Base-by-base conservation (phyloP, 2,888 invertebrate species). In the Amblyteles armatorius region DNA sequence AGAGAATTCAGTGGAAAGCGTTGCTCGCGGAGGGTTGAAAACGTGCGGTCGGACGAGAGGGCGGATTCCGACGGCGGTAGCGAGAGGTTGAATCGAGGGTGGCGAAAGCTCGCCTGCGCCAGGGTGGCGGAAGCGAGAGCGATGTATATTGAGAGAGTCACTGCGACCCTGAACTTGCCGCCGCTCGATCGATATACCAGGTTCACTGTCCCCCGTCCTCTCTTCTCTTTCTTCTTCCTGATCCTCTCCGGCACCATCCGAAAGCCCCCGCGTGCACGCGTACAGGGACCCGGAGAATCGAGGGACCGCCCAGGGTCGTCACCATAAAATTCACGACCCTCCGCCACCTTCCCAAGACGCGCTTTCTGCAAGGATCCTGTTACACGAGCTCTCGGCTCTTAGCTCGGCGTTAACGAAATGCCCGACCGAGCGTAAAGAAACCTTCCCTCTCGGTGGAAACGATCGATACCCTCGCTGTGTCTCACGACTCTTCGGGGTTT, bases 141-240 rank as follows among this genome's bases (percentile, higher is more conserved):
- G 50, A 60, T 52, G 52, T 71, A 74, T 67, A 57, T 69, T 73
- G 82, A 60, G 55, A 83, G 83, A 77, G 82, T 85, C 72, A 80
- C 72, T 73, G 83, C 85, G 85, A 85, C 85, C 85, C 77, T 85
- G 85, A 85, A 85, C 85, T 85, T 85, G 85, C 73, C 63, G 55
- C 52, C 74, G 67, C 67, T 82, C 85, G 85, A 85, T 92, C 93
- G 93, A 93, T 93, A 93, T 93, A 90, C 84, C 89, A 90, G 91
- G 92, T 93, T 93, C 93, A 93, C 89, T 91, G 92, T 91, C 91
- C 91, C 91, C 68, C 84, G 65, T 82, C 77, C 50, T 50, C 67
- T 26, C 29, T 60, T 36, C 83, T 67, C 79, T 69, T 79, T 83
- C 65, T 76, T 84, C 74, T 82, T 72, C 83, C 48, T 72, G 73